These are phyloP conservation scores for Idaea biselata DNA, from an alignment of 2,888 invertebrate genomes.

Conservation along the genomic window DNA sequence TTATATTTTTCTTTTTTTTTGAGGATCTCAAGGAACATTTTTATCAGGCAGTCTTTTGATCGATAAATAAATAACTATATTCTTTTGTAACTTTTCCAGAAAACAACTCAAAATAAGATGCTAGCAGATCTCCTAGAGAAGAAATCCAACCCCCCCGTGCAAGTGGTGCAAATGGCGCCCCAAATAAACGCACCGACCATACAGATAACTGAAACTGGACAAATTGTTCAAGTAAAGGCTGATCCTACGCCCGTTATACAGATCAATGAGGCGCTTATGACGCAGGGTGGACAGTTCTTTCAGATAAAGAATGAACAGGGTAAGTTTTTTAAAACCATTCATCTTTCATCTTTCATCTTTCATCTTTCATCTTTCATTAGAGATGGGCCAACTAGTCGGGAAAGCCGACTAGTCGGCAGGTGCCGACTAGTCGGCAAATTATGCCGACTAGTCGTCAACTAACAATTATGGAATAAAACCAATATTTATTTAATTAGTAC, in stretches of 20 bases:
- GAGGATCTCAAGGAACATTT: too few relatives aligned
- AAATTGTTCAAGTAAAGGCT: slow-evolving; percentile 70
- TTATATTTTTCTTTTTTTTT: too few relatives aligned
- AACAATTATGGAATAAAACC: too few relatives aligned
- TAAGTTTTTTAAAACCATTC: slow-evolving; percentile 6
- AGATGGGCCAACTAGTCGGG: too few relatives aligned
- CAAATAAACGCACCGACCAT: slow-evolving; percentile 73
- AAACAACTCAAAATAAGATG: slow-evolving; percentile 85
- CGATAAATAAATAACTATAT: background rate
- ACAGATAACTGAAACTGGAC: slow-evolving; percentile 73
- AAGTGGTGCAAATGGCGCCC: slow-evolving; percentile 70
- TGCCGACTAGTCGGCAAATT: too few relatives aligned
- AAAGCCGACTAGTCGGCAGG: too few relatives aligned
- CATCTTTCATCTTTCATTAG: background rate
- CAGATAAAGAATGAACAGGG: slow-evolving; percentile 73
- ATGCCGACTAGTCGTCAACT: too few relatives aligned
- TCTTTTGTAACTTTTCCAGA: slow-evolving; percentile 41
- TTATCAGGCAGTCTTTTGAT: too few relatives aligned
- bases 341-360: background rate
- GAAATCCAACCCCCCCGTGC: slow-evolving; percentile 81
- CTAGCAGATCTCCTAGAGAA: slow-evolving; percentile 91
- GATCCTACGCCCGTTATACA: slow-evolving; percentile 61
- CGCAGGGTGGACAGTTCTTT: slow-evolving; percentile 57
- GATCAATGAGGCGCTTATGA: slow-evolving; percentile 50
- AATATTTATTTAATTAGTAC: too few relatives aligned